These are phyloP conservation scores for Cyprinodon variegatus DNA, from an alignment of 2,113 vertebrate genomes.

Conservation along the genomic window DNA sequence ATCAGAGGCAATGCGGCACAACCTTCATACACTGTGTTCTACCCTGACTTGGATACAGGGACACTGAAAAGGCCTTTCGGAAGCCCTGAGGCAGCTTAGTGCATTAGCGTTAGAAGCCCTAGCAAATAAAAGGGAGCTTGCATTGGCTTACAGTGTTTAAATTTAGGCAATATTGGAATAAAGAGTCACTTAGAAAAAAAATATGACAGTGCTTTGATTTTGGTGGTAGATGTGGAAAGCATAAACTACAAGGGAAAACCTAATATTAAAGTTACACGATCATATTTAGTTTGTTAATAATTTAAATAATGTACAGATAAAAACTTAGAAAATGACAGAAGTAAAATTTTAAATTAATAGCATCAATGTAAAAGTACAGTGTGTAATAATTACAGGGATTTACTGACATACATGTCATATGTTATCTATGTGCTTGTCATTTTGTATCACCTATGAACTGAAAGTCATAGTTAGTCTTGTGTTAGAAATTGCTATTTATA, in stretches of 20 bases:
- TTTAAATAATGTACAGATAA: not conserved
- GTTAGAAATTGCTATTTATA: too few relatives aligned
- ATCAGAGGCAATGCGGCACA: conserved; percentile 39
- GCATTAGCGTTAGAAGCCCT: conserved; percentile 70
- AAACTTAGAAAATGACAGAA: too few relatives aligned
- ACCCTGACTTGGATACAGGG: conserved; percentile 35
- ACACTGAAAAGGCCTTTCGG: conserved; percentile 59
- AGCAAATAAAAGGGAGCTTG: conserved; percentile 62
- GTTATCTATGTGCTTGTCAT: too few relatives aligned
- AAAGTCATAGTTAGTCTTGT: too few relatives aligned
- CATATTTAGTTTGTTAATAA: not conserved
- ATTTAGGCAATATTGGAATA: conserved; percentile 52
- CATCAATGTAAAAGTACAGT: too few relatives aligned
- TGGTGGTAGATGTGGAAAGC: conserved; percentile 1
- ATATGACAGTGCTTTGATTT: conserved; percentile 17
- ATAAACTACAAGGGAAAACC: not conserved
- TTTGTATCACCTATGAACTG: too few relatives aligned
- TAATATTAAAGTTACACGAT: not conserved
- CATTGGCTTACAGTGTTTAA: conserved; percentile 48
- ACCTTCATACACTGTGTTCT: conserved; percentile 46
- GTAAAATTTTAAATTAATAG: too few relatives aligned
- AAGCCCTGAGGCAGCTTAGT: conserved; percentile 62
- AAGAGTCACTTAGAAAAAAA: conserved; percentile 32
- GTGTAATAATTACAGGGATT: too few relatives aligned
- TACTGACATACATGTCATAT: too few relatives aligned